Conservation (phyloP, 2,113 vertebrate genomes). For the Lepus europaeus region DNA sequence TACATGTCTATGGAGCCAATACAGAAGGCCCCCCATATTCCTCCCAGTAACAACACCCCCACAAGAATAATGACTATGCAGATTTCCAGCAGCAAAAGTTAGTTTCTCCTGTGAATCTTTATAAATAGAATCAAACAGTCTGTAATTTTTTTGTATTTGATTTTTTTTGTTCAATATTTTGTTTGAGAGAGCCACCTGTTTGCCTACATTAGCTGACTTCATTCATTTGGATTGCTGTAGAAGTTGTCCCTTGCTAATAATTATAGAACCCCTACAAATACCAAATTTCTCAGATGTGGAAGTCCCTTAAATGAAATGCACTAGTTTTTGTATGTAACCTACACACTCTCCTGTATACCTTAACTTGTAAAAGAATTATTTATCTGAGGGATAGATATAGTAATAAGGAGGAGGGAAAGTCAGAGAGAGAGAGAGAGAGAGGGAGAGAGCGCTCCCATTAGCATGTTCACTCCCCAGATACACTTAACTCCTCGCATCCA, state of each 20-base stretch:
- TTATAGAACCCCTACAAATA: background rate
- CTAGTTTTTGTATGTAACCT: background rate
- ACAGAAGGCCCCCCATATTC: background rate
- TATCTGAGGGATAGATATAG: no score
- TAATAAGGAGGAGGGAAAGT: no score
- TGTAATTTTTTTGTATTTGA: background rate
- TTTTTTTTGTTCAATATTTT: background rate
- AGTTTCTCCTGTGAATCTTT: background rate
- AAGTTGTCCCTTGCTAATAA: background rate
- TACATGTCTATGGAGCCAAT: background rate
- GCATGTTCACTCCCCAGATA: no score
- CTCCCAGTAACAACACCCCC: background rate
- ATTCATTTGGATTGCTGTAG: background rate
- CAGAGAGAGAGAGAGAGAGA: no score
- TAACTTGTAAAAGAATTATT: no score
- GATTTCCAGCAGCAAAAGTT: background rate
- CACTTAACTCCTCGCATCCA: no score
- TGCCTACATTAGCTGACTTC: background rate
- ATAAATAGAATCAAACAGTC: background rate
- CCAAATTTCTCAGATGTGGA: background rate
- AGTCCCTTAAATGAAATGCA: background rate
- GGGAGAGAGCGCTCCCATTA: no score
- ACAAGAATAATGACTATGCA: background rate
- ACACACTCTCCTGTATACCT: background rate
- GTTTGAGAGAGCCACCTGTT: background rate